A percentile compares a stretch with the other conserved stretches of the same genome.
These are phyloP conservation scores for Orbicella faveolata DNA, from an alignment of 64 coral and sea anemone species.

Conservation along the genomic window DNA sequence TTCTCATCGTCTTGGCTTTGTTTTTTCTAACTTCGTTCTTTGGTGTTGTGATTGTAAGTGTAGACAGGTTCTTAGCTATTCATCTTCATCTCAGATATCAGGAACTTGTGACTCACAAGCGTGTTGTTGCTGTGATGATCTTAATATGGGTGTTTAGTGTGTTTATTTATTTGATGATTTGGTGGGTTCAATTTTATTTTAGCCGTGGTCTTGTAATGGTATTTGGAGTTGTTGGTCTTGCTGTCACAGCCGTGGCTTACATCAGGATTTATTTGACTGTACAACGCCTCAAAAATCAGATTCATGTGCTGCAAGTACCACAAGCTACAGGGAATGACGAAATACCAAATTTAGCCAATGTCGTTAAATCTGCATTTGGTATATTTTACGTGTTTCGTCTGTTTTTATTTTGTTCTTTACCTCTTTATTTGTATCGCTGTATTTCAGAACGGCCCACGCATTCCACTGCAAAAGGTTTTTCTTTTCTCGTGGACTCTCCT, in stretches of 20 bases:
- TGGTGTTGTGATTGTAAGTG: neutral
- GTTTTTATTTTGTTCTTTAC: too few species aligned
- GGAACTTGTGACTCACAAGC: slow-evolving; percentile 2
- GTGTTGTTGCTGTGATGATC: neutral
- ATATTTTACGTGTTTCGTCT: neutral
- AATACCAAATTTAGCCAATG: neutral
- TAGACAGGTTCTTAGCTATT: slow-evolving; percentile 10
- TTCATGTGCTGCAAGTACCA: neutral
- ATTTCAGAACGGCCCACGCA: too few species aligned
- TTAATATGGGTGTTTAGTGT: neutral
- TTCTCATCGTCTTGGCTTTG: neutral
- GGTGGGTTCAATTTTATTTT: neutral
- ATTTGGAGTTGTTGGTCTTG: neutral
- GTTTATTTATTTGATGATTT: neutral
- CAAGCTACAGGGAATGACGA: neutral
- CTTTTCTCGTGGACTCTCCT: too few species aligned
- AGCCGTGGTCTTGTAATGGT: neutral
- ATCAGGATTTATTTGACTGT: neutral
- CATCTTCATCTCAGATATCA: slow-evolving; percentile 1
- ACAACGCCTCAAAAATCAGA: neutral
- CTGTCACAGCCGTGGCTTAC: neutral
- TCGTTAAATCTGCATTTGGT: neutral
- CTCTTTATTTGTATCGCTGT: neutral
- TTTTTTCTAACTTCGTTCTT: neutral
- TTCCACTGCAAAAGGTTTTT: too few species aligned